Conservation (phyloP, 2,113 vertebrate species). For the Ivindomyrus marchei region DNA sequence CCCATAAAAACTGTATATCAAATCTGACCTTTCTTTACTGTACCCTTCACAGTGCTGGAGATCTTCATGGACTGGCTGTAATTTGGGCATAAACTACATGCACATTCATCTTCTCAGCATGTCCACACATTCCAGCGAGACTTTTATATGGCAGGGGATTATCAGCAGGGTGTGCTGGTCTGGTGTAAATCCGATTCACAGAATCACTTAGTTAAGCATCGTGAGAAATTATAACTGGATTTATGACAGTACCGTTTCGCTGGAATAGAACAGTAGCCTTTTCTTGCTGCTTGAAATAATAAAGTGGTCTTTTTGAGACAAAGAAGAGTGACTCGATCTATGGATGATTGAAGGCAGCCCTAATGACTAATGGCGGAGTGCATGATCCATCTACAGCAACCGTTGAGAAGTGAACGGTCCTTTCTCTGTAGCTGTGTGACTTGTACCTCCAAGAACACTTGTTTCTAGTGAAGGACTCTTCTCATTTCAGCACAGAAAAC, state of each 20-base stretch:
- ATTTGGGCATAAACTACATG: neutral
- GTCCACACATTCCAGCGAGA: conserved; percentile 3
- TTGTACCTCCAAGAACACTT: neutral
- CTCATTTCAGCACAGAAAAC: neutral
- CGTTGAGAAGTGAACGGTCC: neutral
- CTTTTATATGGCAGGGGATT: conserved; percentile 41
- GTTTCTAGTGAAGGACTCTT: neutral
- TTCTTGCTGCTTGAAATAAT: conserved; percentile 30
- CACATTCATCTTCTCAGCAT: conserved; percentile 10
- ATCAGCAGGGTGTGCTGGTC: conserved; percentile 32
- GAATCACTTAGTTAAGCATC: conserved; percentile 36
- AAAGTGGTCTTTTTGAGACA: conserved; percentile 1
- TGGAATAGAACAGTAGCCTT: conserved; percentile 1
- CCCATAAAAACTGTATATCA: neutral
- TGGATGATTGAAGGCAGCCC: neutral
- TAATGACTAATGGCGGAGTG: neutral
- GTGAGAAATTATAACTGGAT: conserved; percentile 36
- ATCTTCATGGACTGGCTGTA: neutral
- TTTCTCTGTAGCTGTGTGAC: neutral
- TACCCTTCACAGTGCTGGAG: neutral
- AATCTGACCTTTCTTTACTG: conserved; percentile 25
- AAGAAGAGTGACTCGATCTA: conserved; percentile 1
- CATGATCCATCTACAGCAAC: neutral
- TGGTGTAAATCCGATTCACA: conserved; percentile 40
- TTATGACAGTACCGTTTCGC: conserved; percentile 24